These are phyloP conservation scores for Eurois occulta DNA, from an alignment of 2,888 invertebrate genomes.

Conservation along the genomic window DNA sequence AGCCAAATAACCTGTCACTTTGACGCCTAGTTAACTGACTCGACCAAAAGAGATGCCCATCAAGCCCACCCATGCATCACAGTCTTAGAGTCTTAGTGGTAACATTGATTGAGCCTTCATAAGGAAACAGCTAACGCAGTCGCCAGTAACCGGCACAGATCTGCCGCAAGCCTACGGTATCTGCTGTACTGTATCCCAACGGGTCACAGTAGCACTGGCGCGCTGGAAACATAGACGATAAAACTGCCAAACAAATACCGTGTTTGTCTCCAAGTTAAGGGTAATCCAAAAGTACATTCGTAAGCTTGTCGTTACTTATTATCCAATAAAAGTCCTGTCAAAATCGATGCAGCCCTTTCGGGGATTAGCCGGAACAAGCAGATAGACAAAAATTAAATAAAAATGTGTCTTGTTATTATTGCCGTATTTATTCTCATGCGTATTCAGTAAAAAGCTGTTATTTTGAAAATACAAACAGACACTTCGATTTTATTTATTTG, in stretches of 20 bases:
- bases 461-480: too few species aligned
- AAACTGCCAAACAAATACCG: conserved; percentile 26
- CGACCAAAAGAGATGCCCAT: not conserved
- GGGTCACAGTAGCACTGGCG: conserved; percentile 50
- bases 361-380: too few species aligned
- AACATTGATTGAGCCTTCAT: conserved; percentile 62
- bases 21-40: not conserved
- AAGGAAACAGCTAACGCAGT: conserved; percentile 69
- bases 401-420: too few species aligned
- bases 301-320: conserved; percentile 44
- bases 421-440: too few species aligned
- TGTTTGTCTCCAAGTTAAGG: conserved; percentile 45
- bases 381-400: too few species aligned
- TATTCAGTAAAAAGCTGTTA: too few species aligned
- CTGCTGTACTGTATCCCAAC: conserved; percentile 68
- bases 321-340: too few species aligned
- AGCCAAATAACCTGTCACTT: too few species aligned
- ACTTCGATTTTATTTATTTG: too few species aligned
- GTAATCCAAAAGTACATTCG: not conserved
- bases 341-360: too few species aligned
- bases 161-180: conserved; percentile 72
- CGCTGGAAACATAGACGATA: conserved; percentile 39
- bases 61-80: conserved; percentile 37
- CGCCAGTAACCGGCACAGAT: conserved; percentile 73
- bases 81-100: conserved; percentile 54